Evolutionary conservation across 2,888 invertebrate genomes (phyloP), one percentile per base, ranked within the genome.

Genomic region (Tiliacea citrago): DNA sequence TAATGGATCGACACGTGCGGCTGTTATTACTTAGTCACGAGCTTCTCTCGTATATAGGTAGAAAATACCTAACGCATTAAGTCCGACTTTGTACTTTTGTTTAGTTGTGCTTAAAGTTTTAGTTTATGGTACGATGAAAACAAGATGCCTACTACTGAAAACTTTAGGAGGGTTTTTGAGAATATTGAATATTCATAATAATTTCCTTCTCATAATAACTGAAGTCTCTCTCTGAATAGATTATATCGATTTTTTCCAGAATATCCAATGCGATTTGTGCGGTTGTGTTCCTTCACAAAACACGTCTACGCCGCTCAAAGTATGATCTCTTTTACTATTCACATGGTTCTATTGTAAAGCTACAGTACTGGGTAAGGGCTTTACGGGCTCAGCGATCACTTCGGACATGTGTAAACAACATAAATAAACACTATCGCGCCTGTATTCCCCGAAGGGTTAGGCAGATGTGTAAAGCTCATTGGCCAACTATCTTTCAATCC

Each of bases 281-380:
- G 72, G 12, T 21, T 53, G 55, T 65, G 16, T 10, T 29, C 42
- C n/a, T 51, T 45, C 18, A n/a, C n/a, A 8, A 53, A 24, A 49
- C 12, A n/a, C 35, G n/a, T 47, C 62, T 24, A 58, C 51, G 21
- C 62, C 71, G 39, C n/a, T 29, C 13, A 57, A 63, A 72, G 78
- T 77, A 78, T 55, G 78, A 55, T 13, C 4, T 21, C 9, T 47
- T 65, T 75, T 29, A 42, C 29, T 51, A 68, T 61, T 6, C 3
- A 53, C 42, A 21, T 13, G 18, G 7, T 13, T 3, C 16, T 53
- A n/a, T 24, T 58, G 7, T 18, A 47, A 18, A n/a, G 18, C 29
- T 58, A 0, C 18, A 35, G 8, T 5, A 1, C 5, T 63, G 10
- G 16, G 12, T 45, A 10, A 24, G 13, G 18, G 24, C 18, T 47